Percentiles rank a stretch among this genome's conserved stretches.
These are phyloP conservation scores for Trichoplusia ni DNA, from an alignment of 1,140 invertebrate species.

Conservation along the genomic window DNA sequence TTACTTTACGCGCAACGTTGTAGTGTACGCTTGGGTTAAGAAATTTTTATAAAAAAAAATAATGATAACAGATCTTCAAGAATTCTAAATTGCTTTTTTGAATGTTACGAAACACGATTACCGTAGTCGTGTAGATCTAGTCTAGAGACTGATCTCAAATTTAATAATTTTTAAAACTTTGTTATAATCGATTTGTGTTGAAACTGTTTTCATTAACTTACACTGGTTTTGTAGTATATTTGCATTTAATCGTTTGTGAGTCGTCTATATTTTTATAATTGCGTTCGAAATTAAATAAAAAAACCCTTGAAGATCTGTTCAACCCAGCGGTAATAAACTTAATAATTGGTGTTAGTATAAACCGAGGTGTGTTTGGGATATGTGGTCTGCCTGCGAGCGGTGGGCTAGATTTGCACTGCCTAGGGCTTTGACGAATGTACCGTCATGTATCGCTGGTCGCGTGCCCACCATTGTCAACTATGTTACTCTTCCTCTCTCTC, in stretches of 20 bases:
- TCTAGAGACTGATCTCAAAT: too few species aligned
- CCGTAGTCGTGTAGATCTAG: too few species aligned
- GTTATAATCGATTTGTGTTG: too few species aligned
- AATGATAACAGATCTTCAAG: slow-evolving; percentile 43
- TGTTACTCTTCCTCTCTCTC: neutral
- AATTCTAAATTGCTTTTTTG: neutral
- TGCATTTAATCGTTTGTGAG: neutral
- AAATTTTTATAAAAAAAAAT: slow-evolving; percentile 27
- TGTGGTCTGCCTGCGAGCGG: slow-evolving; percentile 66
- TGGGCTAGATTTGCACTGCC: slow-evolving; percentile 45
- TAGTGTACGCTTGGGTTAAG: slow-evolving; percentile 43
- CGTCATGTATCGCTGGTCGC: slow-evolving; percentile 19
- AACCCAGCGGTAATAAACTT: slow-evolving; percentile 40
- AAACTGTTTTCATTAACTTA: neutral
- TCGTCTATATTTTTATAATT: slow-evolving; percentile 4
- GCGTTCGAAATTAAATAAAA: slow-evolving; percentile 1
- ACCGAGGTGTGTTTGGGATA: slow-evolving; percentile 73
- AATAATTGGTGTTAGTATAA: slow-evolving; percentile 65
- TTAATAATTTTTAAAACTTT: too few species aligned
- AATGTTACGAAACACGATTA: neutral
- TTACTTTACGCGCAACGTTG: slow-evolving; percentile 72
- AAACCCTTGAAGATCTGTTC: slow-evolving; percentile 43
- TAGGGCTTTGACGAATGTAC: slow-evolving; percentile 26
- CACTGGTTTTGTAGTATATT: neutral
- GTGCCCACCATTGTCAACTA: slow-evolving; percentile 8